Evolutionary conservation across 2,888 invertebrate genomes (phyloP), one percentile per base, ranked within the genome.

Genomic region (Hetaerina titia): DNA sequence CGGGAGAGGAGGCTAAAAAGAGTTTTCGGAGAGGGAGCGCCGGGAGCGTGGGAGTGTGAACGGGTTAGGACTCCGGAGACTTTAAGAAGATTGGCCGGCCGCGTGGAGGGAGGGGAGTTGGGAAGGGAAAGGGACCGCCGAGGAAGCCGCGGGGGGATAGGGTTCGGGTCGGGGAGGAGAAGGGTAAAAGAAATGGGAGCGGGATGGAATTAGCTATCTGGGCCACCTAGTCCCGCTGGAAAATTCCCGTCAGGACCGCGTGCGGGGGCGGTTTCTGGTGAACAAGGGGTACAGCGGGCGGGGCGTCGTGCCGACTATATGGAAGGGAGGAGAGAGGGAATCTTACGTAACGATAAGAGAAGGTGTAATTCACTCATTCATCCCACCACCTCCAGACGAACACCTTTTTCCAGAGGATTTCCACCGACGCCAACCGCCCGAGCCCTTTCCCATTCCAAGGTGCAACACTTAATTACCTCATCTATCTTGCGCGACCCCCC

Each of bases 201-300:
- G 45, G 74, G 92, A 69, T 56, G 92, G 57, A 92, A 69, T 92
- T 69, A 92, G 64, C 69, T 92, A 64, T 90, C 90, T 56, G 90
- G 45, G 90, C 63, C 92, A 56, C 31, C 22, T 31, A 9, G 69
- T 56, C n/a, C 56, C n/a, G 45, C 56, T n/a, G 69, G 56, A 92
- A 69, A 89, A 64, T 56, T 69, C 69, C 56, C 22, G 9, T 45
- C 19, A 2, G 89, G n/a, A 15, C 15, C 1, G 81, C 81, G 81
- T 7, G 81, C 81, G 11, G 31, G 7, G 31, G 69, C 11, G 69
- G 69, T 11, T 22, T 9, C n/a, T 22, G n/a, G 22, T 15, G 11
- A 25, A 31, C 81, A 31, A 81, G 81, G 81, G 31, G 19, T 69
- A 1, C 13, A 60, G 60, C 17, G 17, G 60, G 60, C 11, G 60